Percentiles rank a stretch among this genome's conserved stretches.
These are phyloP conservation scores for Clamator glandarius DNA, from an alignment of 2,797 vertebrate species.

Conservation along the genomic window DNA sequence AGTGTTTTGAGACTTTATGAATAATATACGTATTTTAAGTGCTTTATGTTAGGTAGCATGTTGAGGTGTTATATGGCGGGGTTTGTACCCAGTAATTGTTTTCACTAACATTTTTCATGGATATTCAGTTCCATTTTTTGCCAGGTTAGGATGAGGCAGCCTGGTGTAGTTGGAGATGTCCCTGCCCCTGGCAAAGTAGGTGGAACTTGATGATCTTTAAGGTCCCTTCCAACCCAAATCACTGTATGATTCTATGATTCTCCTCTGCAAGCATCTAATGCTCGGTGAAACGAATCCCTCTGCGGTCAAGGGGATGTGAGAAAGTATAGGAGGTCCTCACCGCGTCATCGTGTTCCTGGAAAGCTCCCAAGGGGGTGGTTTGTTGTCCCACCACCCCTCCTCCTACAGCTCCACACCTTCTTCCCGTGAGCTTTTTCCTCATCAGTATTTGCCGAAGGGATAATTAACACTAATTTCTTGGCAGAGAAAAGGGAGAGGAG, in stretches of 20 bases:
- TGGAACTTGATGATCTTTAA: no score
- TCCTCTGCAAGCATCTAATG: neutral
- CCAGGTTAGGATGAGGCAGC: no score
- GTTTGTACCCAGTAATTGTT: neutral
- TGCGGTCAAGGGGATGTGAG: accelerated
- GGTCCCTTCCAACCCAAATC: no score
- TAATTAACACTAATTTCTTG: slow-evolving; percentile 34
- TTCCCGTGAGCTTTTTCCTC: neutral
- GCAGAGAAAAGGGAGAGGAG: neutral
- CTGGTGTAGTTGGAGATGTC: no score
- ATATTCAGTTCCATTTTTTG: no score
- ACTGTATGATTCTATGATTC: no score
- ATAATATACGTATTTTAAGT: neutral
- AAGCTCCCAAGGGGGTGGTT: neutral
- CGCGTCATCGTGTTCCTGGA: neutral
- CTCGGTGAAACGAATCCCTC: neutral
- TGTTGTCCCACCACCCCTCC: neutral
- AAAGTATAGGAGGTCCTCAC: neutral
- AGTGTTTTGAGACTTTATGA: neutral
- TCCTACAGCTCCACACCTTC: neutral
- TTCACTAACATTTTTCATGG: neutral
- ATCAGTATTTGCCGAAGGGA: neutral
- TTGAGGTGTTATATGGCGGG: neutral
- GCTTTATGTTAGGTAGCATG: neutral
- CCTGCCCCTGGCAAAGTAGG: no score